Percentiles rank a stretch among this genome's conserved stretches.
These are phyloP conservation scores for Magallana nippona DNA, from an alignment of 2,888 invertebrate species.

Conservation along the genomic window DNA sequence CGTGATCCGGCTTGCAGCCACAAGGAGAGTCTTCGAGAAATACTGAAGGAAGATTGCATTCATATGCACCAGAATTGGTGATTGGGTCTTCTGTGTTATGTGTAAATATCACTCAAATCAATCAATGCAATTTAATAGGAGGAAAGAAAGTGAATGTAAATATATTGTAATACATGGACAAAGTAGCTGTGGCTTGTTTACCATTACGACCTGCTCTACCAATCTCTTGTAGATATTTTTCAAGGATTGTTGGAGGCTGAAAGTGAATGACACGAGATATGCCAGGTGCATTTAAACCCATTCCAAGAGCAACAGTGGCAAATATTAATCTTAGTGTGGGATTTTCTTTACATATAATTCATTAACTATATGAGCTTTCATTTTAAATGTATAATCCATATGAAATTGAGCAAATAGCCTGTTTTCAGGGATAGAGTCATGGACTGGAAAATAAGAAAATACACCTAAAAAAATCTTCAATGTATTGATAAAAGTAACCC, in stretches of 20 bases:
- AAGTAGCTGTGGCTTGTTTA: slow-evolving; percentile 45
- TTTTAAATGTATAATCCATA: slow-evolving; percentile 52
- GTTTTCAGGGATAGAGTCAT: slow-evolving; percentile 50
- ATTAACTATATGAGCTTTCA: slow-evolving; percentile 52
- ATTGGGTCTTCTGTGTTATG: too few species aligned
- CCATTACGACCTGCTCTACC: slow-evolving; percentile 55
- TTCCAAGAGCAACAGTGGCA: slow-evolving; percentile 55
- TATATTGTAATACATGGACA: slow-evolving; percentile 55
- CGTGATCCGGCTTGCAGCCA: too few species aligned
- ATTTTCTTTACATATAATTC: slow-evolving; percentile 47
- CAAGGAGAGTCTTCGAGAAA: too few species aligned
- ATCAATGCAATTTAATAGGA: too few species aligned
- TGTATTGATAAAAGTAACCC: slow-evolving; percentile 51
- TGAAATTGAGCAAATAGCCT: slow-evolving; percentile 54
- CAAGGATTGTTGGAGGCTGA: slow-evolving; percentile 53
- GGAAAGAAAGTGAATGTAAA: too few species aligned
- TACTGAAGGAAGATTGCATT: too few species aligned
- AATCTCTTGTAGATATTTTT: slow-evolving; percentile 55
- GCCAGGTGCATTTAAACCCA: slow-evolving; percentile 53
- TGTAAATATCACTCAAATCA: too few species aligned
- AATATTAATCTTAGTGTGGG: slow-evolving; percentile 49
- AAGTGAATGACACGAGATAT: slow-evolving; percentile 52
- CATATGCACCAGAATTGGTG: too few species aligned
- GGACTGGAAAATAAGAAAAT: slow-evolving; percentile 44
- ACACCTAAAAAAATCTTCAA: slow-evolving; percentile 45